Evolutionary conservation across 2,113 vertebrate genomes (phyloP).

Genomic region (Brachirus orientalis): DNA sequence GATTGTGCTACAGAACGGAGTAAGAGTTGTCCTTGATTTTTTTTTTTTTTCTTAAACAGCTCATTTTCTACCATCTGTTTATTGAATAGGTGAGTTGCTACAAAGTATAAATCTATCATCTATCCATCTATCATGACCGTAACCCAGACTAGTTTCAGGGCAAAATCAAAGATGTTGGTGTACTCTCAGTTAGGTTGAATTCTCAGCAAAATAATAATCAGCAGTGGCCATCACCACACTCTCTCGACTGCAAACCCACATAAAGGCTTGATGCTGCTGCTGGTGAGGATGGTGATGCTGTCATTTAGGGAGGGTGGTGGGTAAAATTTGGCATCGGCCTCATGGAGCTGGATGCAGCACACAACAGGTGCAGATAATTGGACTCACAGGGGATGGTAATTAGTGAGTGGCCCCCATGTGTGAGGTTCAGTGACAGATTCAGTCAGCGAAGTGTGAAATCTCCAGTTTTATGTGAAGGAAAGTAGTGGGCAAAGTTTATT

Average conservation of each 20-base stretch:
- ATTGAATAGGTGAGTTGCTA: slow-evolving; percentile 8
- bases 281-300: background rate
- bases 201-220: slow-evolving; percentile 31
- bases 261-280: background rate
- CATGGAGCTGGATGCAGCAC: slow-evolving; percentile 13
- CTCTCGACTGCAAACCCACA: slow-evolving; percentile 3
- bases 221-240: background rate
- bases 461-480: background rate
- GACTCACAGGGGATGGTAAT: slow-evolving; percentile 25
- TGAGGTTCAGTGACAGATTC: background rate
- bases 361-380: slow-evolving; percentile 29
- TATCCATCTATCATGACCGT: slow-evolving; percentile 11
- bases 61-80: slow-evolving; percentile 24
- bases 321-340: slow-evolving; percentile 12
- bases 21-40: background rate
- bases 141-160: slow-evolving; percentile 25
- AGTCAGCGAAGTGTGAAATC: background rate
- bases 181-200: slow-evolving; percentile 22
- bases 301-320: background rate
- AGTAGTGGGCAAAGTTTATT: background rate
- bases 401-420: slow-evolving; percentile 19
- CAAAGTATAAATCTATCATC: slow-evolving; percentile 15
- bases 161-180: slow-evolving; percentile 29
- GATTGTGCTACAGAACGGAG: background rate
- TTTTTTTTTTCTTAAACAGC: background rate